Evolutionary conservation across 2,888 invertebrate species (phyloP).

Genomic region (Melinopterus prodromus): DNA sequence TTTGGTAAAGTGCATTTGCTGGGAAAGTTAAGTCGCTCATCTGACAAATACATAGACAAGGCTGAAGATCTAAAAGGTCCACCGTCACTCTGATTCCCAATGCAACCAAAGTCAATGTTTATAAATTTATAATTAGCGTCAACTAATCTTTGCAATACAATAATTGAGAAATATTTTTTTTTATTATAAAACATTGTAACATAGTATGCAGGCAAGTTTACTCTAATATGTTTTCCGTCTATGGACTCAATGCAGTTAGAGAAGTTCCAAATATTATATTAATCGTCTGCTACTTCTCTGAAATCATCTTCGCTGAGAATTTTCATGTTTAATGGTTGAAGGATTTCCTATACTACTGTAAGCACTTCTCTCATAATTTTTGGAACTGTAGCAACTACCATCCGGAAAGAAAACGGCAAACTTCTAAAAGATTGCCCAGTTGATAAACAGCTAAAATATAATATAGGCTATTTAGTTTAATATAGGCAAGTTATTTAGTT

Average conservation of each 20-base stretch:
- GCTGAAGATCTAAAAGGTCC: too few species aligned
- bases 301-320: conserved; percentile 30
- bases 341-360: conserved; percentile 22
- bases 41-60: too few species aligned
- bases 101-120: too few species aligned
- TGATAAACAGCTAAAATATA: conserved; percentile 40
- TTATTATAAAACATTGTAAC: conserved; percentile 23
- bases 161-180: too few species aligned
- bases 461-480: conserved; percentile 14
- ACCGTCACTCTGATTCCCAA: too few species aligned
- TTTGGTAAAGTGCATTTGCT: too few species aligned
- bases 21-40: too few species aligned
- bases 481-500: conserved; percentile 17
- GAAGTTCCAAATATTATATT: conserved; percentile 29
- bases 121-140: too few species aligned
- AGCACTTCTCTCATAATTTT: too few species aligned
- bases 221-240: conserved; percentile 27
- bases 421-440: conserved; percentile 39
- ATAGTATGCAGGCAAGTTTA: conserved; percentile 5
- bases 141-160: too few species aligned
- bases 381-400: too few species aligned
- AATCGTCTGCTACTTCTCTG: conserved; percentile 36
- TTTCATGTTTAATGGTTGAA: conserved; percentile 38
- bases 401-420: conserved; percentile 40
- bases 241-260: conserved; percentile 17